Base-by-base conservation (phyloP, 2,888 invertebrate species). In the Steromphala cineraria region DNA sequence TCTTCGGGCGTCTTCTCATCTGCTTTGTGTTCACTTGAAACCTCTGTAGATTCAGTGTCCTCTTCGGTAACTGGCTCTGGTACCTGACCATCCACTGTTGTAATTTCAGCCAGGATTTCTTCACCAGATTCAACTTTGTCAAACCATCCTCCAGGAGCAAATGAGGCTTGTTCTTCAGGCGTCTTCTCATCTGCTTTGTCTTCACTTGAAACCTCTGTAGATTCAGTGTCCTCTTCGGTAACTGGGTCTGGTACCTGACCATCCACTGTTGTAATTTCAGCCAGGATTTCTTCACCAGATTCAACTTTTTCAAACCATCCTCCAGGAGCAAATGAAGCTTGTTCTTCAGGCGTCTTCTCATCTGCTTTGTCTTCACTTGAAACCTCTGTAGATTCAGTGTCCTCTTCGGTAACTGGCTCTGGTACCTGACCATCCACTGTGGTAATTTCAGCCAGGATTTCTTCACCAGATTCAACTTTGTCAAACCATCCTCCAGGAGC, bases 301-400 rank as follows among this genome's bases (percentile, higher is more conserved):
- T 62, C 62, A 62, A 62, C 62, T 28, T 62, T 62, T 24, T 62
- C 62, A 62, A 62, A 62, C 62, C 62, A 62, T 62, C 62, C 62
- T 17, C 28, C 62, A 28, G 62, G 62, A 62, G 62, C 62, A 62
- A 62, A 62, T 62, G 13, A 24, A 10, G 62, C 15, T 24, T 15
- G 13, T 28, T 74, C 19, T 21, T 75, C 78, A 19, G 75, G 24
- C n/a, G 31, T 77, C 36, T 28, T 77, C 36, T 77, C 77, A 36
- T 77, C 77, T 62, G 24, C 2, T 62, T 28, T 62, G 10, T 62
- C 62, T 62, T 71, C 71, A 13, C n/a, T 36, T 28, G n/a, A 13
- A 71, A 36, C 17, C 19, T 40, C 71, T 1, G 7, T 40, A 4
- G 52, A 52, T 75, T 75, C 75, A 75, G 75, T 10, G 46, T 46